Base-by-base conservation (phyloP, 2,797 vertebrate species). In the Menidia menidia region DNA sequence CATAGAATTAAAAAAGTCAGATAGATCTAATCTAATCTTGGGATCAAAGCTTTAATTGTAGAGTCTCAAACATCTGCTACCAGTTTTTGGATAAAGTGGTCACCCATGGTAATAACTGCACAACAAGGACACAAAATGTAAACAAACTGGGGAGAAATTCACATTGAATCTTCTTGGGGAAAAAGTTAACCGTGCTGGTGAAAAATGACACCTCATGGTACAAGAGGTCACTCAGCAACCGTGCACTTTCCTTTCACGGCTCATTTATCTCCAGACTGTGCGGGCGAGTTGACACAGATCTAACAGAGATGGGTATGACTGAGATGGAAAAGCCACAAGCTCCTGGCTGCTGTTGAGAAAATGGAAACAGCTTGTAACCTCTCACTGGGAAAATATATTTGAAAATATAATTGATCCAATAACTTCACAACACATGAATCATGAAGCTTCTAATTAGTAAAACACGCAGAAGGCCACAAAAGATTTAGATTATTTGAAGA, bases 221-320 rank as follows among this genome's bases (percentile, higher is more conserved):
- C 60, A 69, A 76, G 35, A 71, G 79, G 85, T 81, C 70, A 71
- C 31, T 63, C 52, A 33, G 58, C 53, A 60, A 30, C 47, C 33
- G 8, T 61, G 66, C 62, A 60, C 58, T 81, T 89, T 64, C 73
- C 41, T 64, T 73, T 68, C 59, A 50, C 9, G 42, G 62, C 66
- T 59, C 78, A 83, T 90, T 89, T 67, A 60, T 80, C 68, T 61
- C 54, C 61, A 72, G 57, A 67, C 66, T 72, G 60, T 76, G 78
- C 65, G 62, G 80, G 74, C 0, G 19, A 78, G 70, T 64, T 70
- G 54, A 57, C 61, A 45, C 33, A 61, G 56, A 78, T 87, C 80
- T 84, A 81, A 87, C 44, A 6, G 59, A 68, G 39, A 67, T 1
- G 3, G 19, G 41, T 67, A 71, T 75, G 65, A 77, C 68, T 57